Evolutionary conservation across 30 jellyfish, hydroid and myxozoan species (phyloP).

Genomic region (Clytia hemisphaerica): DNA sequence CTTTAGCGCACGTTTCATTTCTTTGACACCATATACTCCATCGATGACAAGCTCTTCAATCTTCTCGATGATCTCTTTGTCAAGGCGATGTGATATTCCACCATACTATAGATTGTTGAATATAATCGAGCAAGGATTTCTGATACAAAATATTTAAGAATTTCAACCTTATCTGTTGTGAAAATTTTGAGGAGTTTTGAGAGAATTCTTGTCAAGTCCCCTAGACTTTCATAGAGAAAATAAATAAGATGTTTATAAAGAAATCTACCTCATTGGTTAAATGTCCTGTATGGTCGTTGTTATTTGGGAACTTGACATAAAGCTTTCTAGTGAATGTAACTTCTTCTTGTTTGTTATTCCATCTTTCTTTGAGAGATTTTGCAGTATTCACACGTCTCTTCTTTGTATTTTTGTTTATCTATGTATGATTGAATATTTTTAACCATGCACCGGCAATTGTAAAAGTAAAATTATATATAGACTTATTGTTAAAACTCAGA

Average conservation of each 20-base stretch:
- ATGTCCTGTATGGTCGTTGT: neutral
- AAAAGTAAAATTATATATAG: too few relatives aligned
- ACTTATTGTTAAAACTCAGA: too few relatives aligned
- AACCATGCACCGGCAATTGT: too few relatives aligned
- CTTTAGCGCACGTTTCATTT: neutral
- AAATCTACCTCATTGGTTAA: neutral
- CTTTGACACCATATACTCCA: constrained; percentile 10
- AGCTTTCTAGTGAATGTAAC: neutral
- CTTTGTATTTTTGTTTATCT: too few relatives aligned
- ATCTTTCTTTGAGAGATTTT: too few relatives aligned
- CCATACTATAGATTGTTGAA: neutral
- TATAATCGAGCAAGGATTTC: too few relatives aligned
- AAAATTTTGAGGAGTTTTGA: too few relatives aligned
- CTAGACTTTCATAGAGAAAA: too few relatives aligned
- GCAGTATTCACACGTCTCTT: too few relatives aligned
- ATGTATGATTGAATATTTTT: too few relatives aligned
- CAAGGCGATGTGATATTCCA: constrained; percentile 1
- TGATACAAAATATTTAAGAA: neutral
- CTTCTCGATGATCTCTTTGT: neutral
- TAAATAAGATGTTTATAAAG: neutral
- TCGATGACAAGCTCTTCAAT: neutral
- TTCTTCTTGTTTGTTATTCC: too few relatives aligned
- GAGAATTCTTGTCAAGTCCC: too few relatives aligned
- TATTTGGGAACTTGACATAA: neutral
- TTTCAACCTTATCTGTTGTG: neutral